Evolutionary conservation across 1,140 invertebrate genomes (phyloP).

Genomic region (Drosophila pachea): DNA sequence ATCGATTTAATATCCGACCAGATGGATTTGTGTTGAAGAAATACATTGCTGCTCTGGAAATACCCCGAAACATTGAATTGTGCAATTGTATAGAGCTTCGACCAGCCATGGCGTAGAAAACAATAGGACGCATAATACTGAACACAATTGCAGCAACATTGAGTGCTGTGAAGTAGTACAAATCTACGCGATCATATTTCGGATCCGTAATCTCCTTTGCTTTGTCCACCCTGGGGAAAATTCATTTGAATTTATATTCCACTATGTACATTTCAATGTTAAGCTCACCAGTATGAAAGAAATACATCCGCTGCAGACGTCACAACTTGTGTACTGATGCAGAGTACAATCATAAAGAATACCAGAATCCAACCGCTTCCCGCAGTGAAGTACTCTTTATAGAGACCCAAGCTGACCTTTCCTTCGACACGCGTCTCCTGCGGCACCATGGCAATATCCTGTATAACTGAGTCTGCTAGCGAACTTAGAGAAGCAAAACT

Average conservation of each 20-base stretch:
- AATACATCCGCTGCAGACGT: slow-evolving; percentile 52
- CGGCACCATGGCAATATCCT: slow-evolving; percentile 42
- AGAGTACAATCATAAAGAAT: slow-evolving; percentile 44
- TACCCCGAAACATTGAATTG: slow-evolving; percentile 57
- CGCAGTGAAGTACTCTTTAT: slow-evolving; percentile 57
- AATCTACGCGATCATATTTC: slow-evolving; percentile 36
- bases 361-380: slow-evolving; percentile 58
- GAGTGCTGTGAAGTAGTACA: slow-evolving; percentile 59
- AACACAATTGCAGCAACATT: slow-evolving; percentile 59
- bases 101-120: slow-evolving; percentile 60
- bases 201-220: slow-evolving; percentile 8
- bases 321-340: slow-evolving; percentile 54
- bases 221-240: slow-evolving; percentile 47
- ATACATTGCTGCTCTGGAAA: slow-evolving; percentile 82
- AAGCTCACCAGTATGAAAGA: slow-evolving; percentile 55
- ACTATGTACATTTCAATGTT: neutral
- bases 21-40: slow-evolving; percentile 90
- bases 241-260: neutral
- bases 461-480: slow-evolving; percentile 47
- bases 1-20: slow-evolving; percentile 86
- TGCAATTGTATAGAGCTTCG: slow-evolving; percentile 53
- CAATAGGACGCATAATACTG: slow-evolving; percentile 46
- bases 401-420: slow-evolving; percentile 53
- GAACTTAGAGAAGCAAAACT: slow-evolving; percentile 58
- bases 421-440: slow-evolving; percentile 58